Evolutionary conservation across 1,140 invertebrate genomes (phyloP).

Genomic region (Dendroctonus ponderosae): DNA sequence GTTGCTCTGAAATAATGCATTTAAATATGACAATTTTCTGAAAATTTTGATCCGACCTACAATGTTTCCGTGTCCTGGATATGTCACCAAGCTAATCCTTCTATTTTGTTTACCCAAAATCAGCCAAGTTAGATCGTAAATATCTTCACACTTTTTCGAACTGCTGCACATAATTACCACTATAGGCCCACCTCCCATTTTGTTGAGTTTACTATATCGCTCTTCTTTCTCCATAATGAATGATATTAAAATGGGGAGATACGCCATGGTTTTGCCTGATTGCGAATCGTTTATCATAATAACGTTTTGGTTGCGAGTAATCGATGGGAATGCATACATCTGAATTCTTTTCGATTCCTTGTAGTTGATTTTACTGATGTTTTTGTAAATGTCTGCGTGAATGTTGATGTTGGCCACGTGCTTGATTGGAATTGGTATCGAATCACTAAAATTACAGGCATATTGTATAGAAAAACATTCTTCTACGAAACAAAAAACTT

Average conservation of each 20-base stretch:
- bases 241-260: constrained; percentile 53
- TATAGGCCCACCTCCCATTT: constrained; percentile 38
- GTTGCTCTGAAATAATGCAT: constrained; percentile 31
- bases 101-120: constrained; percentile 26
- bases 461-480: too few relatives aligned
- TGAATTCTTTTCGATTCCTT: constrained; percentile 47
- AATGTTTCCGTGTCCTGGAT: constrained; percentile 35
- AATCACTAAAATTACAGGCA: constrained; percentile 33
- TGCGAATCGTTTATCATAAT: constrained; percentile 51
- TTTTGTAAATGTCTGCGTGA: constrained; percentile 34
- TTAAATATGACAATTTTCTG: not conserved
- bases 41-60: constrained; percentile 24
- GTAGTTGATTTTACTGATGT: constrained; percentile 35
- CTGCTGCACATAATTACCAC: constrained; percentile 40
- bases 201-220: constrained; percentile 25
- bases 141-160: constrained; percentile 38
- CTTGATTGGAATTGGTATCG: constrained; percentile 31
- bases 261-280: constrained; percentile 57
- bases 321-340: constrained; percentile 52
- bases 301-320: constrained; percentile 52
- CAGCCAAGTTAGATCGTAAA: constrained; percentile 36
- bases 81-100: constrained; percentile 34
- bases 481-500: too few relatives aligned
- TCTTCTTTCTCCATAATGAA: constrained; percentile 48
- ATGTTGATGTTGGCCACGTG: constrained; percentile 35